A percentile compares a stretch with the other conserved stretches of the same genome.
phyloP scores from a whole-genome alignment of 2,888 invertebrate genomes.

The Tetranychus piercei region DNA sequence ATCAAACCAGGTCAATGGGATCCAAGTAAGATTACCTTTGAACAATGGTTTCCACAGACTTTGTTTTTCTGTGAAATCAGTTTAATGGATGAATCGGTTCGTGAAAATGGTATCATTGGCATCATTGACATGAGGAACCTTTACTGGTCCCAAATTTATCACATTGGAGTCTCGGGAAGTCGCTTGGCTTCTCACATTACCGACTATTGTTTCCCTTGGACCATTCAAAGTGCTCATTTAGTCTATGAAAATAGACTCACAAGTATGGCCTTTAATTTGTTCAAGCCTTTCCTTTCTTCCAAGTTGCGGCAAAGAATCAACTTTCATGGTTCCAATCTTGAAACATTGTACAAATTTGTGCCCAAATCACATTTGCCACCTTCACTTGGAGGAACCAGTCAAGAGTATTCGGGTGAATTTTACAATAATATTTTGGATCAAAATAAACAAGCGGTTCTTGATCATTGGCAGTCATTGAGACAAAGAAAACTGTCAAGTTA shows the following conservation, averaged over 20 bases:
- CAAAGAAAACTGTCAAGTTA: background rate
- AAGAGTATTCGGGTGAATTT: background rate
- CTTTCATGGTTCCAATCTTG: constrained; percentile 4
- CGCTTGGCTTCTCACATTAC: background rate
- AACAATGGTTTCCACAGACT: background rate
- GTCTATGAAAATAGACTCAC: background rate
- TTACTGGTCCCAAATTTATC: background rate
- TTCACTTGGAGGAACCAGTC: constrained; percentile 4
- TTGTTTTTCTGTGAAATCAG: background rate
- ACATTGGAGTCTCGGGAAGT: background rate
- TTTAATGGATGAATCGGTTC: background rate
- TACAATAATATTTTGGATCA: background rate
- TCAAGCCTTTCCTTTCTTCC: background rate
- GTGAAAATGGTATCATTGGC: background rate
- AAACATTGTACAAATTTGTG: background rate
- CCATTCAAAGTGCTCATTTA: background rate
- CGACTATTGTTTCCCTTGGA: background rate
- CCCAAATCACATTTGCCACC: background rate
- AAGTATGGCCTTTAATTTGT: background rate
- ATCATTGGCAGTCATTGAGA: background rate
- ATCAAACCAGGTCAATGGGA: background rate
- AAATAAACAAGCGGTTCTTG: background rate
- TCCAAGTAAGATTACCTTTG: background rate
- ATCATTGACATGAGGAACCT: background rate
- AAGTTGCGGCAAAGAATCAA: background rate